Evolutionary conservation across 2,797 vertebrate species (phyloP).

Genomic region (Triplophysa bombifrons): DNA sequence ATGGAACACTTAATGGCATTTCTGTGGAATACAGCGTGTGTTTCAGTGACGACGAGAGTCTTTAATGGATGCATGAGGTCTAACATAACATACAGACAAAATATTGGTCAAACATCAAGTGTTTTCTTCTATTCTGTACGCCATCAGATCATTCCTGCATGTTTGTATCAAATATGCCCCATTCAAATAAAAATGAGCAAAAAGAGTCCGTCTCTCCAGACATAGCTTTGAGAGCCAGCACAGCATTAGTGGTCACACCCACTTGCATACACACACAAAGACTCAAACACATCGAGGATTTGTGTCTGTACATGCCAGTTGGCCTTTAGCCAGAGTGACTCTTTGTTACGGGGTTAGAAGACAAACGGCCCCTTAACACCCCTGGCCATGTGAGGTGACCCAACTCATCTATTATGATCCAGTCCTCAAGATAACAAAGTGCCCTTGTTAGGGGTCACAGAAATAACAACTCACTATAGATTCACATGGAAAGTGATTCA

Average conservation of each 20-base stretch:
- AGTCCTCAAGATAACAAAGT: conserved; percentile 47
- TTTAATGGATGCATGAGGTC: background rate
- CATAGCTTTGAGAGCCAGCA: background rate
- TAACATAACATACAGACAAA: conserved; percentile 7
- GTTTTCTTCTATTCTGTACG: background rate
- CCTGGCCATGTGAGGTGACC: conserved; percentile 64
- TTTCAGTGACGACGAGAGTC: background rate
- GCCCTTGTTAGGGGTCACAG: conserved; percentile 15
- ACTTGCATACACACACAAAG: conserved; percentile 45
- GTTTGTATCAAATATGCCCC: conserved; percentile 19
- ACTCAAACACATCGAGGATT: conserved; percentile 22
- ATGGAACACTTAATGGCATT: conserved; percentile 30
- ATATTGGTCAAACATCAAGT: conserved; percentile 11
- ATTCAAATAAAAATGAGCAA: conserved; percentile 24
- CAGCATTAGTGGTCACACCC: conserved; percentile 15
- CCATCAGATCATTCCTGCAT: background rate
- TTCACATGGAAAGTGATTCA: background rate
- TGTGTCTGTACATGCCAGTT: conserved; percentile 54
- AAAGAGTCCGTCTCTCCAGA: conserved; percentile 25
- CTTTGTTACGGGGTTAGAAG: conserved; percentile 60
- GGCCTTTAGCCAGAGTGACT: conserved; percentile 70
- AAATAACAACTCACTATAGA: conserved; percentile 6
- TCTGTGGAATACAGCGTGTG: background rate
- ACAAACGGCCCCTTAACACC: conserved; percentile 66
- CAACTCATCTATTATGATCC: conserved; percentile 65